Evolutionary conservation across 37 sponge, comb jelly and placozoan species (phyloP).

Genomic region (Beroe ovata): DNA sequence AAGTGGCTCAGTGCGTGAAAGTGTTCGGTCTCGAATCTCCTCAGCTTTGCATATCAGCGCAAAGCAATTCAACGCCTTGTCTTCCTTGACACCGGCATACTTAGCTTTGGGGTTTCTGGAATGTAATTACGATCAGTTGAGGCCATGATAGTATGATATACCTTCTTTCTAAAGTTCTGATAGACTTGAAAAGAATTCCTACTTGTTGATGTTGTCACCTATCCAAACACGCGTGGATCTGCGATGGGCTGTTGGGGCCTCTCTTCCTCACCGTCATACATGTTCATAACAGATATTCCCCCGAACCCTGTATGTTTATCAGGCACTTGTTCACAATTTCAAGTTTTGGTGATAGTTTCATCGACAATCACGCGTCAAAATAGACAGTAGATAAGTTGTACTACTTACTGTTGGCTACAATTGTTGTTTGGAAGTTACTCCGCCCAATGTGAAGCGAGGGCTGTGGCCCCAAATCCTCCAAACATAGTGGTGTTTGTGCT

Average conservation of each 20-base stretch:
- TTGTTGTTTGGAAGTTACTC: not conserved
- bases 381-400: too few species aligned
- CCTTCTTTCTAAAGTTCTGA: too few species aligned
- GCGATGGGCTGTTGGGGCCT: not conserved
- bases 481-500: not conserved
- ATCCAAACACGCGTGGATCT: not conserved
- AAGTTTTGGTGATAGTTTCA: too few species aligned
- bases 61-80: not conserved
- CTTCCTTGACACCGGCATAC: not conserved
- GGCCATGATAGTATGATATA: too few species aligned
- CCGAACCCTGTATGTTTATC: not conserved
- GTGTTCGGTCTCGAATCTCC: not conserved
- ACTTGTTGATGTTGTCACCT: constrained; percentile 16
- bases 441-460: not conserved
- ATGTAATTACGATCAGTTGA: too few species aligned
- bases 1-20: not conserved
- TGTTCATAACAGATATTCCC: not conserved
- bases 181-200: not conserved
- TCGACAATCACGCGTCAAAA: too few species aligned
- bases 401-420: not conserved
- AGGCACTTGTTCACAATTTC: too few species aligned
- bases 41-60: not conserved
- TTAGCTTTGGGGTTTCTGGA: too few species aligned
- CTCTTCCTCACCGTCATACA: not conserved
- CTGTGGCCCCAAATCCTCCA: not conserved